Evolutionary conservation across 2,888 invertebrate species (phyloP).

Genomic region (Cephus pulcher): DNA sequence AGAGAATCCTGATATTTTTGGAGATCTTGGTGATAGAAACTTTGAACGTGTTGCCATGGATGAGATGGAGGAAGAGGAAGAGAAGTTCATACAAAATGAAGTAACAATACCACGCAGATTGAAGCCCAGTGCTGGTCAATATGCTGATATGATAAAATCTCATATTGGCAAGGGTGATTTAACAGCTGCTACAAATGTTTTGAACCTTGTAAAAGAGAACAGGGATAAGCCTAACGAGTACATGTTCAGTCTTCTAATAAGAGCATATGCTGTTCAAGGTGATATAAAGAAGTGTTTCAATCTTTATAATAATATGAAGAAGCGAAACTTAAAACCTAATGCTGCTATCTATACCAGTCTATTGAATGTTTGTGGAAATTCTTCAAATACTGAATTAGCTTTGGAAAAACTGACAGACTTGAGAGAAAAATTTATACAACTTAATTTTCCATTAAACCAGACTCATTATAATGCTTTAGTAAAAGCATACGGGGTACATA

Average conservation of each 20-base stretch:
- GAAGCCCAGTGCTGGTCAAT: conserved; percentile 74
- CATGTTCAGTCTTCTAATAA: conserved; percentile 86
- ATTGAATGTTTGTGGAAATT: conserved; percentile 90
- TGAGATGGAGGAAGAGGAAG: conserved; percentile 46
- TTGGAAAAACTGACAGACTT: conserved; percentile 76
- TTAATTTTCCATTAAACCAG: conserved; percentile 76
- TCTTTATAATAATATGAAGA: conserved; percentile 86
- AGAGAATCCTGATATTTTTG: conserved; percentile 44
- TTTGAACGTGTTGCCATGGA: conserved; percentile 48
- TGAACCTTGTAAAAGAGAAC: conserved; percentile 85
- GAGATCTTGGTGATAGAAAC: conserved; percentile 39
- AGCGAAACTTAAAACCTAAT: conserved; percentile 75
- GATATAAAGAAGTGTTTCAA: conserved; percentile 88
- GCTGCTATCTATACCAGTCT: conserved; percentile 85
- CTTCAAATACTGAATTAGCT: conserved; percentile 77
- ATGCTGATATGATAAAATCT: conserved; percentile 78
- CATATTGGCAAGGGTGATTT: conserved; percentile 74
- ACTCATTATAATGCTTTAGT: conserved; percentile 90
- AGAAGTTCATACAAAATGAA: conserved; percentile 43
- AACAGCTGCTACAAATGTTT: conserved; percentile 81
- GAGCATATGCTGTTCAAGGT: conserved; percentile 85
- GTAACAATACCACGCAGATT: conserved; percentile 30
- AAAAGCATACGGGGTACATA: conserved; percentile 89
- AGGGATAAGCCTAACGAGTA: conserved; percentile 82
- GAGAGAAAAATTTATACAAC: conserved; percentile 76